Base-by-base conservation (phyloP, 2,113 vertebrate species). In the Buteo buteo region DNA sequence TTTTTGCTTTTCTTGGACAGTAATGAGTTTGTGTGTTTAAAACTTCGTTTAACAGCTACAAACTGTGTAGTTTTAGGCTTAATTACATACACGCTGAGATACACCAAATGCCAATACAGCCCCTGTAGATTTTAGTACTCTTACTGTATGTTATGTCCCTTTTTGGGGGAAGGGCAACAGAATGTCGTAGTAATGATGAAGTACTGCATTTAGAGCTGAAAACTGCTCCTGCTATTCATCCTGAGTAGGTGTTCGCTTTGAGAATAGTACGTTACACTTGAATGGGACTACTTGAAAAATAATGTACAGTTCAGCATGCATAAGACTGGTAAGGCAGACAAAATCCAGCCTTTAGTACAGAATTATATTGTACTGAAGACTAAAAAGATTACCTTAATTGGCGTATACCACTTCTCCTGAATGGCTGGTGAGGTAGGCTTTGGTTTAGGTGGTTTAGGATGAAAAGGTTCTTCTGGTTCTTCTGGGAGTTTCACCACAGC, bases 331-430 rank as follows among this genome's bases (percentile, higher is more conserved):
- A 31, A 44, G 28, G 44, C 55, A 67, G 50, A 38, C 13, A 31
- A 80, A 90, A 77, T 36, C 52, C 69, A 77, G 40, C 20, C 71
- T 65, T 71, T 11, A 42, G 17, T 20, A 40, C 11, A 22, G 34
- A 54, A 45, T 12, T 8, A 8, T 3, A 7, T 11, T 24, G 20
- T 58, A 40, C 18, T 2, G 26, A 82, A 82, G 61, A 29, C 28
- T 24, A 3, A 13, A 40, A 52, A 45, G 47, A 90, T 95, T 96
- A 99, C 99, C 99, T 99, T 99, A 92, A 99, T 99, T 16, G 99
- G 99, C 0, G 99, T 99, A 93, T 99, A 99, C 99, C 99, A 99
- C 93, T 99, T 99, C 84, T 98, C 98, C 97, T 99, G 98, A 6
- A 94, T 38, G 34, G 87, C 90, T 66, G 96, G 97, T 97, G 94